Evolutionary conservation across 2,888 invertebrate genomes (phyloP).

Genomic region (Microctonus aethiopoides): DNA sequence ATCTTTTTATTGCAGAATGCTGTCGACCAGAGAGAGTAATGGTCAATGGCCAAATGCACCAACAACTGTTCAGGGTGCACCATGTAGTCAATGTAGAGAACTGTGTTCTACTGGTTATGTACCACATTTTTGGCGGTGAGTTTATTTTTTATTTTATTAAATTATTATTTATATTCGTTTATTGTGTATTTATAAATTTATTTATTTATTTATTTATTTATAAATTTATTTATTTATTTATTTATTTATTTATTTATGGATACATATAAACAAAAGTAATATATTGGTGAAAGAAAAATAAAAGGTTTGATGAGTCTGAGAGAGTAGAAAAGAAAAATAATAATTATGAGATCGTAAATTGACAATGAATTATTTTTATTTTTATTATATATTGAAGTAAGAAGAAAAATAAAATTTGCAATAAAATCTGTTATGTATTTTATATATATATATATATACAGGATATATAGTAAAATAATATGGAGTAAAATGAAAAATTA

Average conservation of each 20-base stretch:
- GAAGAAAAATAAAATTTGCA: not conserved
- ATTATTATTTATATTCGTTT: not conserved
- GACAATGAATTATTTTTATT: not conserved
- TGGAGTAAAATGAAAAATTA: not conserved
- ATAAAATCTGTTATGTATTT: not conserved
- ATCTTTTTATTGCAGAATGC: slow-evolving; percentile 55
- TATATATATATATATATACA: too few relatives aligned
- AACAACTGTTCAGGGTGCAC: slow-evolving; percentile 56
- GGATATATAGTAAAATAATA: not conserved
- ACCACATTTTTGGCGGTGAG: slow-evolving; percentile 65
- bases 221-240: not conserved
- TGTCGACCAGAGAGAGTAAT: slow-evolving; percentile 54
- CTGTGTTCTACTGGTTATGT: slow-evolving; percentile 63
- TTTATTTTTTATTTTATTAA: slow-evolving; percentile 23
- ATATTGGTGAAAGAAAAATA: not conserved
- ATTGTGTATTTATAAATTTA: too few relatives aligned
- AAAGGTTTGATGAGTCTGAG: not conserved
- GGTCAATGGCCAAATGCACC: slow-evolving; percentile 16
- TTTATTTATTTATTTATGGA: not conserved
- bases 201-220: not conserved
- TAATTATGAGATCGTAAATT: not conserved
- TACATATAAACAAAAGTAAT: not conserved
- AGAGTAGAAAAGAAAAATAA: not conserved
- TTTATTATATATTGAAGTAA: not conserved
- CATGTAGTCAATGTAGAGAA: slow-evolving; percentile 63